phyloP scores from a whole-genome alignment of 1,140 invertebrate genomes.

The Bacillus rossius region DNA sequence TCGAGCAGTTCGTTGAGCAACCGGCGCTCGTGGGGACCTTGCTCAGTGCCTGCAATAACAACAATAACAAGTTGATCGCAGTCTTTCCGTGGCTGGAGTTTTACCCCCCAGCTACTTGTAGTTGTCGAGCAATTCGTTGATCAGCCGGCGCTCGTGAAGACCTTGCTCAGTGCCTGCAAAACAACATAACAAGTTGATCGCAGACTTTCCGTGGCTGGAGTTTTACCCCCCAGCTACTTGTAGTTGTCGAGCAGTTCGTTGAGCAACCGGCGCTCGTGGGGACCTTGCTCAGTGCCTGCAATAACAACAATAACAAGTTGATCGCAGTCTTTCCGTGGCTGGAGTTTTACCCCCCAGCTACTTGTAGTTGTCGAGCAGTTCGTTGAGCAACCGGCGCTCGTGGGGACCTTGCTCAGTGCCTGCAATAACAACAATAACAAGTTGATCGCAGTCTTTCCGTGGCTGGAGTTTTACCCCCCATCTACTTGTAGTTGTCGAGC shows the following conservation, averaged over 20 bases:
- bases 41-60: slow-evolving; percentile 60
- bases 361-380: slow-evolving; percentile 81
- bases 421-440: too few relatives aligned
- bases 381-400: slow-evolving; percentile 83
- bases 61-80: too few relatives aligned
- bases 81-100: too few relatives aligned
- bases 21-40: slow-evolving; percentile 84
- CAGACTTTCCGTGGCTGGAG: too few relatives aligned
- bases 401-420: slow-evolving; percentile 76
- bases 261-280: slow-evolving; percentile 84
- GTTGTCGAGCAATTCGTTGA: slow-evolving; percentile 70
- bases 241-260: slow-evolving; percentile 77
- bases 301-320: too few relatives aligned
- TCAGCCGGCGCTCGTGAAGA: slow-evolving; percentile 80
- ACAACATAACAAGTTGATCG: too few relatives aligned
- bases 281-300: slow-evolving; percentile 71
- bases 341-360: slow-evolving; percentile 90
- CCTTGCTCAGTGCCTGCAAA: slow-evolving; percentile 72
- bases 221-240: slow-evolving; percentile 92
- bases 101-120: slow-evolving; percentile 96
- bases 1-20: slow-evolving; percentile 75
- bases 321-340: too few relatives aligned
- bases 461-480: too few relatives aligned
- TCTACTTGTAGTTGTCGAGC: slow-evolving; percentile 81
- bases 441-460: too few relatives aligned